These are phyloP conservation scores for Andrena marginata DNA, from an alignment of 2,888 invertebrate genomes.

Conservation along the genomic window DNA sequence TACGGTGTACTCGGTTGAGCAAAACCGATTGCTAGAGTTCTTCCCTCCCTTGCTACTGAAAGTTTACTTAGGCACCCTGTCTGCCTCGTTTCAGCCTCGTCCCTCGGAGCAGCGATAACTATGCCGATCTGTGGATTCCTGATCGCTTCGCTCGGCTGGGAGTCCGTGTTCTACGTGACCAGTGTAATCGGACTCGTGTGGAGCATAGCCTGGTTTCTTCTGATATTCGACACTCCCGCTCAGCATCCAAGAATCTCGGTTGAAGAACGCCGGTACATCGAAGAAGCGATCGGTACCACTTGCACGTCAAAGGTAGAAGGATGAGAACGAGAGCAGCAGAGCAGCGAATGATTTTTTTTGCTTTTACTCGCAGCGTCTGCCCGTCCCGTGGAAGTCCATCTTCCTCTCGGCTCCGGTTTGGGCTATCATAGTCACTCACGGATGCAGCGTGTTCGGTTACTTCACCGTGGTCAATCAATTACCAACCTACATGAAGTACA, in stretches of 20 bases:
- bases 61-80: too few species aligned
- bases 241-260: slow-evolving; percentile 92
- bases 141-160: slow-evolving; percentile 93
- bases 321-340: neutral
- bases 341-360: neutral
- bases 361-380: slow-evolving; percentile 82
- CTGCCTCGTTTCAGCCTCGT: slow-evolving; percentile 88
- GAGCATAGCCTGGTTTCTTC: slow-evolving; percentile 93
- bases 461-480: slow-evolving; percentile 95
- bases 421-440: slow-evolving; percentile 94
- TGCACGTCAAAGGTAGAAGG: slow-evolving; percentile 85
- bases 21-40: neutral
- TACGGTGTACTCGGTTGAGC: slow-evolving; percentile 76
- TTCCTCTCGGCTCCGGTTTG: slow-evolving; percentile 92
- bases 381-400: slow-evolving; percentile 91
- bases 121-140: slow-evolving; percentile 95
- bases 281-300: slow-evolving; percentile 90
- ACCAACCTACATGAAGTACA: slow-evolving; percentile 94
- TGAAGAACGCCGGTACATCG: slow-evolving; percentile 90
- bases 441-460: slow-evolving; percentile 94
- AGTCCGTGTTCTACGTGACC: slow-evolving; percentile 95
- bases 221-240: slow-evolving; percentile 93
- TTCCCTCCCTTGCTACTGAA: neutral
- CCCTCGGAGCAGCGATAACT: slow-evolving; percentile 95
- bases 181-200: slow-evolving; percentile 91